Evolutionary conservation across 2,888 invertebrate species (phyloP).

Genomic region (Nezara viridula): DNA sequence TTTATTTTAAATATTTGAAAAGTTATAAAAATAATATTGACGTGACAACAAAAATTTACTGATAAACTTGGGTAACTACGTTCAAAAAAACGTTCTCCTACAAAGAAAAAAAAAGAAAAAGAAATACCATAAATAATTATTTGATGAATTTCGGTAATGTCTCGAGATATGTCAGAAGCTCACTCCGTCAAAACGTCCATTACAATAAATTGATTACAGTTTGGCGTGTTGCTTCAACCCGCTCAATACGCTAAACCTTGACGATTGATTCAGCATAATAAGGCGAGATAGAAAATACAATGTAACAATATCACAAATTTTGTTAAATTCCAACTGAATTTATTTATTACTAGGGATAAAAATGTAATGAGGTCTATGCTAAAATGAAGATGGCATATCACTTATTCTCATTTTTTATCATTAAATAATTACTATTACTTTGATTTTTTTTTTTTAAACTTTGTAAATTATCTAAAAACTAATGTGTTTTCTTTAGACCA

Average conservation of each 20-base stretch:
- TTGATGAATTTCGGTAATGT: conserved; percentile 42
- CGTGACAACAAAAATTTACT: neutral
- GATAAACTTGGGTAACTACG: neutral
- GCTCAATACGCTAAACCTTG: conserved; percentile 19
- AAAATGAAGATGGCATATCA: too few species aligned
- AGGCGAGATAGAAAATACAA: neutral
- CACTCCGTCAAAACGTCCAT: conserved; percentile 33
- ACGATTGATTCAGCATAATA: neutral
- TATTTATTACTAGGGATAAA: neutral
- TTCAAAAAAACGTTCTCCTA: neutral
- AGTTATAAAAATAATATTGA: neutral
- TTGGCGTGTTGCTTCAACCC: conserved; percentile 27
- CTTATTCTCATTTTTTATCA: too few species aligned
- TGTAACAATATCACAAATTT: neutral
- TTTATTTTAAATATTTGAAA: too few species aligned
- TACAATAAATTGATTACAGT: conserved; percentile 39
- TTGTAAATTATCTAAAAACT: too few species aligned
- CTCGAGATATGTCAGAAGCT: conserved; percentile 36
- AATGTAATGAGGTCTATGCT: too few species aligned
- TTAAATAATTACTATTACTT: too few species aligned
- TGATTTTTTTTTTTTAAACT: too few species aligned
- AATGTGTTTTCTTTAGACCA: too few species aligned
- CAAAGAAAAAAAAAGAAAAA: neutral
- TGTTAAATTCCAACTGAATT: neutral
- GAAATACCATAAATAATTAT: conserved; percentile 14